Evolutionary conservation across 2,888 invertebrate species (phyloP), one percentile per base, ranked within the genome.

Genomic region (Limnephilus rhombicus): DNA sequence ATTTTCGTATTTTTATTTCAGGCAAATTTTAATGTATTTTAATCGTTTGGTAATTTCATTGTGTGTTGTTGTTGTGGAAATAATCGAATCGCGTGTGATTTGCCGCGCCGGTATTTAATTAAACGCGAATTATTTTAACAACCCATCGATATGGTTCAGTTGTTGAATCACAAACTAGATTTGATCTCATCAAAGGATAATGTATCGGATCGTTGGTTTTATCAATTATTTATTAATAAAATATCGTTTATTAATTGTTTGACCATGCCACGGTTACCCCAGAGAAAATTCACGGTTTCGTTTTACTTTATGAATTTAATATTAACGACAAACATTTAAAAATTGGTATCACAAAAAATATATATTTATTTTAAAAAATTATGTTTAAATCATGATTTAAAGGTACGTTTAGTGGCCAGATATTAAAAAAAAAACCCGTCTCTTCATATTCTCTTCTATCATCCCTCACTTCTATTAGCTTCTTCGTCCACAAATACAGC

Each of bases 161-260:
- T 29, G 53, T 87, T 68, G 49, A 87, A 87, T 87, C 87, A 53
- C 87, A 31, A 87, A 87, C 53, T 31, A 49, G 87, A 87, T 87
- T 87, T 87, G 87, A 87, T 87, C 87, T 53, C 87, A 87, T 53
- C 87, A 87, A 87, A 87, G 87, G 87, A 49, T 53, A 68, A 68
- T 68, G 31, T 87, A 87, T 31, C 87, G 87, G 87, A 12, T 53
- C 31, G 29, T 5, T 29, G 87, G 31, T 68, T 87, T 87, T 45
- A 41, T 83, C 37, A 37, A 34, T 45, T 45, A 82, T 85, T 85
- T 45, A 82, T 85, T 85, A 34, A 41, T 87, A 49, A 29, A 68
- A 68, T 68, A 68, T 68, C 24, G n/a, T 18, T 68, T 68, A 68
- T 68, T 68, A 68, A 68, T 68, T n/a, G n/a, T 68, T 68, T 68